A percentile compares a stretch with the other conserved stretches of the same genome.
These are phyloP conservation scores for Cheilosia vernalis DNA, from an alignment of 2,888 invertebrate genomes.

Conservation along the genomic window DNA sequence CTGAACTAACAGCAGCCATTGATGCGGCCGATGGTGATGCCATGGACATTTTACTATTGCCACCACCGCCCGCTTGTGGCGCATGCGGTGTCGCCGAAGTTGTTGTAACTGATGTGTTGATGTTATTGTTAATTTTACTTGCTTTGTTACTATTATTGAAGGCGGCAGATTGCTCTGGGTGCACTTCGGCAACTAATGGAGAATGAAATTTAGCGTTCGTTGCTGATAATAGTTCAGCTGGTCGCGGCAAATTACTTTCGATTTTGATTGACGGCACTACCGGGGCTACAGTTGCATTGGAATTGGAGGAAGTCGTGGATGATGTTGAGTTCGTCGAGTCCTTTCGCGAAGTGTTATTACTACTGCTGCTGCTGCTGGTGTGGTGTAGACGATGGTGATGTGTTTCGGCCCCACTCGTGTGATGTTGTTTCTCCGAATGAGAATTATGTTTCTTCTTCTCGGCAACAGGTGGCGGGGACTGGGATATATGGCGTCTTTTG, in stretches of 20 bases:
- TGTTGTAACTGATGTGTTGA: conserved; percentile 79
- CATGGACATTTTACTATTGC: conserved; percentile 75
- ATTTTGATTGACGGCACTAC: conserved; percentile 65
- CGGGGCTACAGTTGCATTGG: conserved; percentile 56
- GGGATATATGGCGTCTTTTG: conserved; percentile 79
- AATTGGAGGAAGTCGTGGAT: conserved; percentile 58
- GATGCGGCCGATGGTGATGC: conserved; percentile 81
- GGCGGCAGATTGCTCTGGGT: conserved; percentile 80
- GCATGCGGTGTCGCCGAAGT: conserved; percentile 77
- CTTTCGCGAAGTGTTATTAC: conserved; percentile 46
- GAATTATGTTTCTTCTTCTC: conserved; percentile 79
- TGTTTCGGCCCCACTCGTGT: conserved; percentile 44
- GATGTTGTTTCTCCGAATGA: conserved; percentile 63
- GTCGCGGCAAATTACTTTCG: conserved; percentile 68
- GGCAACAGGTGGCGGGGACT: conserved; percentile 79
- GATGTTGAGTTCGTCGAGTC: conserved; percentile 66
- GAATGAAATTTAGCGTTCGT: conserved; percentile 81
- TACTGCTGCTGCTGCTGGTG: conserved; percentile 38
- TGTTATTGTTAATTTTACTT: conserved; percentile 55
- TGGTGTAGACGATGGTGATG: conserved; percentile 76
- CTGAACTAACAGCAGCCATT: conserved; percentile 82
- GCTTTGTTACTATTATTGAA: conserved; percentile 75
- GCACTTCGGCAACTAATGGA: conserved; percentile 82
- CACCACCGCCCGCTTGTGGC: conserved; percentile 48
- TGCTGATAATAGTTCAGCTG: conserved; percentile 77